Evolutionary conservation across 64 coral and sea anemone genomes (phyloP).

Genomic region (Actinia tenebrosa): DNA sequence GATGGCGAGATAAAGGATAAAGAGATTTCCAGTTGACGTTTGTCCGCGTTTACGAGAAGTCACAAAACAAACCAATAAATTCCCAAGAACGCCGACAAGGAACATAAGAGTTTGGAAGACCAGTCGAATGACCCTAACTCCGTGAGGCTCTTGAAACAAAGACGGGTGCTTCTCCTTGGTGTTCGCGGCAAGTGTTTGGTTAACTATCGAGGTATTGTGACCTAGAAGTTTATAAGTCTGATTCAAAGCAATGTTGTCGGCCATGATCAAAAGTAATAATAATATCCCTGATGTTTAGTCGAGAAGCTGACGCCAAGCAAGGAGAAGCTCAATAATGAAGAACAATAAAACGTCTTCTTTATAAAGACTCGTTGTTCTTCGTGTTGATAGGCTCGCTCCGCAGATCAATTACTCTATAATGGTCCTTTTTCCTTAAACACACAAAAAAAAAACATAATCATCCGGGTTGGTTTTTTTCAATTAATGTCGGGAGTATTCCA

Average conservation of each 20-base stretch:
- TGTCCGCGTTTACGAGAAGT: slow-evolving; percentile 42
- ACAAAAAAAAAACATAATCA: neutral
- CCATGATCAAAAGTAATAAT: neutral
- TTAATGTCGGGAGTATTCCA: neutral
- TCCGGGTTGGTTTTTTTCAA: neutral
- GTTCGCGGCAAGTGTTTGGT: neutral
- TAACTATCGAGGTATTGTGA: neutral
- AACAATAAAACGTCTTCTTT: neutral
- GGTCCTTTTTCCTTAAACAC: neutral
- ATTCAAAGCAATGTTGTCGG: neutral
- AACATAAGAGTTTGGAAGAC: slow-evolving; percentile 39
- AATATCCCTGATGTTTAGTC: neutral
- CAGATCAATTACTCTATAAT: neutral
- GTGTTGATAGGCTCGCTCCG: neutral
- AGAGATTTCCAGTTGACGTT: slow-evolving; percentile 49
- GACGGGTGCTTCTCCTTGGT: neutral
- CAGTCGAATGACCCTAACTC: slow-evolving; percentile 19
- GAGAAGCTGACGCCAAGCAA: neutral
- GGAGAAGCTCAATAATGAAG: neutral
- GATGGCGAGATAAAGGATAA: slow-evolving; percentile 61
- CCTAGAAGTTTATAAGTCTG: neutral
- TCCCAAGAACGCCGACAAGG: slow-evolving; percentile 45
- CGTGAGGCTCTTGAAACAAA: slow-evolving; percentile 46
- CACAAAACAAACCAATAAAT: slow-evolving; percentile 62
- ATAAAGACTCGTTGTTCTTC: neutral